A percentile compares a stretch with the other conserved stretches of the same genome.
These are phyloP conservation scores for Volucella bombylans DNA, from an alignment of 2,888 invertebrate genomes.

Conservation along the genomic window DNA sequence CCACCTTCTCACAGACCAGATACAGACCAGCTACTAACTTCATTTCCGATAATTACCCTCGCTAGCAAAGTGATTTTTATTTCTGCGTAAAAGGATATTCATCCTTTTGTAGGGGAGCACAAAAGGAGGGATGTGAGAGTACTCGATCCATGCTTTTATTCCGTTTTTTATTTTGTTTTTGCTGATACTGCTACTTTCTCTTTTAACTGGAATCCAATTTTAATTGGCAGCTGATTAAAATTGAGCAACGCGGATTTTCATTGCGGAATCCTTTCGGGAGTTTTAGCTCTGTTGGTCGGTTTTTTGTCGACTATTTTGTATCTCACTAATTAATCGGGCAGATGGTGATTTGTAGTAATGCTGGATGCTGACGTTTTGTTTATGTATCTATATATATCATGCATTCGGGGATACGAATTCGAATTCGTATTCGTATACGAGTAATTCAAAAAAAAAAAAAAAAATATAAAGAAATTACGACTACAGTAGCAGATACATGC, in stretches of 20 bases:
- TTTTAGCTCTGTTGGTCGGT: not conserved
- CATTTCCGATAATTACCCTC: conserved; percentile 57
- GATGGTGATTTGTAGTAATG: conserved; percentile 46
- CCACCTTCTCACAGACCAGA: not conserved
- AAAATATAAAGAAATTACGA: too few relatives aligned
- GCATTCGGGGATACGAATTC: too few relatives aligned
- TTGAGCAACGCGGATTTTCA: conserved; percentile 34
- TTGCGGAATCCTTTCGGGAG: conserved; percentile 7
- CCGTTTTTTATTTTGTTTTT: conserved; percentile 5
- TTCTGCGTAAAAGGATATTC: conserved; percentile 16
- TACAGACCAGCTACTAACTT: conserved; percentile 37
- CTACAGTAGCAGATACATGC: conserved; percentile 33
- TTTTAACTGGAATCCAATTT: conserved; percentile 16
- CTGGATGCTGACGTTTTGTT: conserved; percentile 4
- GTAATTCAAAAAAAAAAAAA: conserved; percentile 46
- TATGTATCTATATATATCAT: not conserved
- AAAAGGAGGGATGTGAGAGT: not conserved
- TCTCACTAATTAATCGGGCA: conserved; percentile 46
- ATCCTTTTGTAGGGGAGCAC: conserved; percentile 21
- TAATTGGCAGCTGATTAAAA: conserved; percentile 56
- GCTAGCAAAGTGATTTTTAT: conserved; percentile 43
- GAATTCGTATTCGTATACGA: conserved; percentile 26
- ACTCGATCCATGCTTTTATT: not conserved
- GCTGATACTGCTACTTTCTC: not conserved
- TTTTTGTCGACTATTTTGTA: not conserved